These are phyloP conservation scores for Nephotettix cincticeps DNA, from an alignment of 1,140 invertebrate genomes.

Conservation along the genomic window DNA sequence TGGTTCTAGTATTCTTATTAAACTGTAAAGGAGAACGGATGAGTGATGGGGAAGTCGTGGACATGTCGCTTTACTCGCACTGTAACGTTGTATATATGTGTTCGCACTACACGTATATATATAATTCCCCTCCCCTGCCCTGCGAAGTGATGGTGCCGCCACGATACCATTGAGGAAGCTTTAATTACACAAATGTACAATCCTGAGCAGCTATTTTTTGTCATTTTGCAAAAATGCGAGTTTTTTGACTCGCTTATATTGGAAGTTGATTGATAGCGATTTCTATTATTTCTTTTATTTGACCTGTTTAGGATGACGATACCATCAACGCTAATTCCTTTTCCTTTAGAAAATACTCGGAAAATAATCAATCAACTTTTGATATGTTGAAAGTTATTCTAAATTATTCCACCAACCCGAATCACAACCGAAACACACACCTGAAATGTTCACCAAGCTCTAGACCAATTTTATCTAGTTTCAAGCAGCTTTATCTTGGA, in stretches of 20 bases:
- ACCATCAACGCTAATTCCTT: too few species aligned
- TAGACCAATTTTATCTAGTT: too few species aligned
- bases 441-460: too few species aligned
- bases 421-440: too few species aligned
- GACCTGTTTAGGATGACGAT: too few species aligned
- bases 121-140: not conserved
- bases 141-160: not conserved
- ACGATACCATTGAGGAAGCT: not conserved
- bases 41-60: not conserved
- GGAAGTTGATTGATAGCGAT: not conserved
- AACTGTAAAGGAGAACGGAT: not conserved
- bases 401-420: too few species aligned
- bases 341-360: too few species aligned
- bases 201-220: conserved; percentile 1
- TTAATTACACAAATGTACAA: not conserved
- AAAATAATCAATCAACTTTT: too few species aligned
- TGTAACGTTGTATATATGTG: conserved; percentile 2
- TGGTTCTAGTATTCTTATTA: too few species aligned
- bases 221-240: not conserved
- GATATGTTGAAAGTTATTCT: too few species aligned
- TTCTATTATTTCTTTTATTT: too few species aligned
- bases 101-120: conserved; percentile 5
- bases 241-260: conserved; percentile 4
- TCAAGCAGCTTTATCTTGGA: too few species aligned
- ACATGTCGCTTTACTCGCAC: not conserved